These are phyloP conservation scores for Nesogale talazaci DNA, from an alignment of 2,113 vertebrate genomes.

Conservation along the genomic window DNA sequence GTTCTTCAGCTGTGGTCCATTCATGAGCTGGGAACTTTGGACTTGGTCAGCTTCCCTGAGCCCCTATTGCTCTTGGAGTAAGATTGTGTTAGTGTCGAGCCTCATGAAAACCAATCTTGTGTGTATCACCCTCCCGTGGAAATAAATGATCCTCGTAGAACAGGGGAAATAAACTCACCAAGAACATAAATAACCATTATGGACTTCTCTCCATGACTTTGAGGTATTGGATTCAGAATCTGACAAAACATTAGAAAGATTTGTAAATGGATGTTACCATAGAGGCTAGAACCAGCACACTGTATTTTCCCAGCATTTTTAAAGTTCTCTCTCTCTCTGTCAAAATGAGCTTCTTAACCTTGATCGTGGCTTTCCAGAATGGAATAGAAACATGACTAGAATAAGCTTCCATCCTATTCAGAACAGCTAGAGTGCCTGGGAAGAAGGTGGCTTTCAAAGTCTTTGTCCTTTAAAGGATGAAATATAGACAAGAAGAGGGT, in stretches of 20 bases:
- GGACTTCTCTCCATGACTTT: constrained; percentile 52
- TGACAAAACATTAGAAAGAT: constrained; percentile 72
- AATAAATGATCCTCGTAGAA: constrained; percentile 70
- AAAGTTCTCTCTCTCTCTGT: constrained; percentile 18
- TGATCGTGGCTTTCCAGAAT: constrained; percentile 58
- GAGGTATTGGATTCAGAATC: constrained; percentile 62
- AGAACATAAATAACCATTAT: constrained; percentile 74
- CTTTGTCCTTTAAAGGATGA: not conserved
- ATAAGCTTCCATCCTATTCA: not conserved
- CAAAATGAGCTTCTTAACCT: constrained; percentile 66
- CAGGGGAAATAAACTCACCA: constrained; percentile 53
- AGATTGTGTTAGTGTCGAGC: constrained; percentile 39
- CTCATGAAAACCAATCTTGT: constrained; percentile 69
- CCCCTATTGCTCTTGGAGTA: not conserved
- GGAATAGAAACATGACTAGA: constrained; percentile 73
- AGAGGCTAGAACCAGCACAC: constrained; percentile 49
- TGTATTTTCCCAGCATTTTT: constrained; percentile 1
- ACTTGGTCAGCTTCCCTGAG: constrained; percentile 26
- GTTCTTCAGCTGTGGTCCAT: not conserved
- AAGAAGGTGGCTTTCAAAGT: constrained; percentile 18
- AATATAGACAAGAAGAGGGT: not conserved
- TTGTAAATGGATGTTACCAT: constrained; percentile 56
- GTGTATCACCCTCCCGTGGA: constrained; percentile 61
- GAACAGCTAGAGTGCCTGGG: not conserved
- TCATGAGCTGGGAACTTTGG: not conserved